Conservation (phyloP, 2,888 invertebrate genomes). For the Melikaiella ostensackeni region DNA sequence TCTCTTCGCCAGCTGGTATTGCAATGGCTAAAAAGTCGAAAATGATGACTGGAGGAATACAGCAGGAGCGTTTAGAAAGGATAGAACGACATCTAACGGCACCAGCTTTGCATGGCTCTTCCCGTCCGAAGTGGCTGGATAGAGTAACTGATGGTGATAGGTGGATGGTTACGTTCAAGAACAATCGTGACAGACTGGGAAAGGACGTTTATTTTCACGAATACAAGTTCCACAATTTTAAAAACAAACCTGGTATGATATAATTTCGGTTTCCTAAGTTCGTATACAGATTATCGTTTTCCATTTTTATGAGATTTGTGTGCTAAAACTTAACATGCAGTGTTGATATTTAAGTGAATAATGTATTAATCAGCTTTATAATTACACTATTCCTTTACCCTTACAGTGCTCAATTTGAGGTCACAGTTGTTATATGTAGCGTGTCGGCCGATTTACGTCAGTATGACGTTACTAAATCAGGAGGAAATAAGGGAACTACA, state of each 20-base stretch:
- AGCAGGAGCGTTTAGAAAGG: slow-evolving; percentile 79
- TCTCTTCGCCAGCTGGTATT: slow-evolving; percentile 79
- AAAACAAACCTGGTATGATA: slow-evolving; percentile 69
- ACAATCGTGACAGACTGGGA: slow-evolving; percentile 65
- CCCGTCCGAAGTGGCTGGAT: slow-evolving; percentile 71
- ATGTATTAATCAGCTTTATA: neutral
- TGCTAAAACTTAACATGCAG: neutral
- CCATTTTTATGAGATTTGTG: too few relatives aligned
- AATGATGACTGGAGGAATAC: slow-evolving; percentile 76
- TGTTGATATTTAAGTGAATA: neutral
- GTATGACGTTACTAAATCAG: slow-evolving; percentile 77
- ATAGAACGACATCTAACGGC: slow-evolving; percentile 79
- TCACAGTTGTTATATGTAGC: slow-evolving; percentile 79
- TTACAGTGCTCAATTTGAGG: slow-evolving; percentile 67
- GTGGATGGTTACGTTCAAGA: slow-evolving; percentile 71
- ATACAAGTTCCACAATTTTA: slow-evolving; percentile 69
- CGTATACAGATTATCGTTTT: too few relatives aligned
- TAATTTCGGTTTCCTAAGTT: slow-evolving; percentile 1
- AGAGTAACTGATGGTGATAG: slow-evolving; percentile 62
- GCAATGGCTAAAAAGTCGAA: slow-evolving; percentile 78
- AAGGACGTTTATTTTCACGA: slow-evolving; percentile 65
- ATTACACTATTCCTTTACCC: slow-evolving; percentile 41
- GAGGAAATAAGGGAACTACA: slow-evolving; percentile 76
- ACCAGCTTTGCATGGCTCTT: slow-evolving; percentile 70
- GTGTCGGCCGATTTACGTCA: slow-evolving; percentile 79